Conservation (phyloP, 2,888 invertebrate species). For the Oxyteleia sp. region DNA sequence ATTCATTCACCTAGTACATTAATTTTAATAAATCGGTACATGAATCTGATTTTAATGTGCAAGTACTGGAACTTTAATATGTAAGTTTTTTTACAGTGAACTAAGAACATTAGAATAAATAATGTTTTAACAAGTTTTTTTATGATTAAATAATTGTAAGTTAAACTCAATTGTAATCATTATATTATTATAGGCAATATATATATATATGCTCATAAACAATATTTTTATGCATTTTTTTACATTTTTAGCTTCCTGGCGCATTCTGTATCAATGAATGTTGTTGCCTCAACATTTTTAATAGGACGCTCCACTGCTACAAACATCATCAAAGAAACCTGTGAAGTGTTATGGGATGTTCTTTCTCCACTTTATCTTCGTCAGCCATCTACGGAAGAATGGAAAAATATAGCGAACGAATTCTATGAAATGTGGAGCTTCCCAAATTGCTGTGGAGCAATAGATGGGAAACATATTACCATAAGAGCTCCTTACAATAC, state of each 20-base stretch:
- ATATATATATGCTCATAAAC: no score
- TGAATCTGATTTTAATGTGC: no score
- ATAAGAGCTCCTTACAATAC: not conserved
- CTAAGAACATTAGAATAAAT: no score
- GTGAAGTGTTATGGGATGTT: slow-evolving; percentile 7
- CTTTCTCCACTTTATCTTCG: slow-evolving; percentile 6
- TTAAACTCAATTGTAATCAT: no score
- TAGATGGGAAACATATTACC: slow-evolving; percentile 25
- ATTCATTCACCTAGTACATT: no score
- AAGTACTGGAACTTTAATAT: no score
- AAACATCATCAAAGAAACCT: slow-evolving; percentile 19
- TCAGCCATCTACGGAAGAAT: not conserved
- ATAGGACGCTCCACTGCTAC: not conserved
- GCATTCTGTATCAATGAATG: slow-evolving; percentile 4
- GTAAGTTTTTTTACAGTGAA: no score
- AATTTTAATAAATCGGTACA: no score
- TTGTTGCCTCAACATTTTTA: slow-evolving; percentile 24
- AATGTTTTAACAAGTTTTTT: no score
- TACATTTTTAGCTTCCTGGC: slow-evolving; percentile 39
- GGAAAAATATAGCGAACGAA: slow-evolving; percentile 3
- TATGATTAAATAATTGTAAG: no score
- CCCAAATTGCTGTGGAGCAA: slow-evolving; percentile 27
- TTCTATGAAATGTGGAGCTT: slow-evolving; percentile 28
- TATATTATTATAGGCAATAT: no score
- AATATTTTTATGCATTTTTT: no score